Evolutionary conservation across 2,888 invertebrate species (phyloP).

Genomic region (Prosapia bicincta): DNA sequence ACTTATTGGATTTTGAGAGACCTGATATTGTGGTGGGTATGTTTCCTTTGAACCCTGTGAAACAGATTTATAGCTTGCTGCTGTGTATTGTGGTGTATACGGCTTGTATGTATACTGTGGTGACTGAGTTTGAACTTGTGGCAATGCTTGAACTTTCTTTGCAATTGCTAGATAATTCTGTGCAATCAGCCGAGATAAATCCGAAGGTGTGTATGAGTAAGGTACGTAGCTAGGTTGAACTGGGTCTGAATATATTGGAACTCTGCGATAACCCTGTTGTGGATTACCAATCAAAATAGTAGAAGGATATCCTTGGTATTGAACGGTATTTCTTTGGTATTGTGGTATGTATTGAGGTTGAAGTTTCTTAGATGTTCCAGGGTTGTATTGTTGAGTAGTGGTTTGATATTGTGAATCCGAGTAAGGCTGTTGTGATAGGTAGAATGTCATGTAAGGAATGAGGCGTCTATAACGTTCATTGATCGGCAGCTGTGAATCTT

Average conservation of each 20-base stretch:
- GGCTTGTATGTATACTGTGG: slow-evolving; percentile 23
- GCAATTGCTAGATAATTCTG: slow-evolving; percentile 34
- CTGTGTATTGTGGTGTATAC: neutral
- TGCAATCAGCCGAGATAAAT: slow-evolving; percentile 31
- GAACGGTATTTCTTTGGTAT: neutral
- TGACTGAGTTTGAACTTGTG: slow-evolving; percentile 15
- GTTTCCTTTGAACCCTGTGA: neutral
- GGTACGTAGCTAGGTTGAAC: neutral
- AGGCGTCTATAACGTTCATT: slow-evolving; percentile 59
- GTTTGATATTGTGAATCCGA: neutral
- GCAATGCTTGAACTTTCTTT: slow-evolving; percentile 24
- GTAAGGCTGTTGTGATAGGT: slow-evolving; percentile 47
- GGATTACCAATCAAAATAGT: slow-evolving; percentile 9
- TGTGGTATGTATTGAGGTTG: neutral
- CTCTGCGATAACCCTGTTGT: slow-evolving; percentile 11
- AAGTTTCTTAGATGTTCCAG: neutral
- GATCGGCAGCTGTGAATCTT: slow-evolving; percentile 23
- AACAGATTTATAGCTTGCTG: neutral
- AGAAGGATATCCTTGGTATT: slow-evolving; percentile 12
- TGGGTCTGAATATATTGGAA: slow-evolving; percentile 12
- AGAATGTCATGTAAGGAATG: slow-evolving; percentile 81
- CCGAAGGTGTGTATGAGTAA: slow-evolving; percentile 19
- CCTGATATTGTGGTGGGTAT: neutral
- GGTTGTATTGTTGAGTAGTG: neutral
- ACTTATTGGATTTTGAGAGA: neutral